Evolutionary conservation across 2,888 invertebrate genomes (phyloP).

Genomic region (Pseudococcus viburni): DNA sequence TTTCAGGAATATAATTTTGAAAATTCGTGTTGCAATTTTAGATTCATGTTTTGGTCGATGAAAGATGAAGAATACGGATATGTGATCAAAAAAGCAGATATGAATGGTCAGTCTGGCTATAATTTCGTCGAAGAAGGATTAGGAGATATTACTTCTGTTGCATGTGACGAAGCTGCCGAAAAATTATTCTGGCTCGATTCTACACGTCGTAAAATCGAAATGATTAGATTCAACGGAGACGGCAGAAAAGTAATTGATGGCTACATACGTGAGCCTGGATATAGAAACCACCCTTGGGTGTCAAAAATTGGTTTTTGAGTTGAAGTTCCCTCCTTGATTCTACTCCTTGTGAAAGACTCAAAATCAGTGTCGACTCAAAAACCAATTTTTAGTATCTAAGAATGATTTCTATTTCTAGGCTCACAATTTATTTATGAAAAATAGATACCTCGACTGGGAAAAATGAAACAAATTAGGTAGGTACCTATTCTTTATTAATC

Average conservation of each 20-base stretch:
- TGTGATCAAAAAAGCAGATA: background rate
- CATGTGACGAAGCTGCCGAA: slow-evolving; percentile 18
- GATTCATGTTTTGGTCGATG: slow-evolving; percentile 23
- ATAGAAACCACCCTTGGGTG: too few species aligned
- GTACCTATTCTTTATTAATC: background rate
- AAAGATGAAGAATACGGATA: background rate
- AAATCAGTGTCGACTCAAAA: too few species aligned
- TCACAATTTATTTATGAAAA: too few species aligned
- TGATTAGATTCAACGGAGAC: background rate
- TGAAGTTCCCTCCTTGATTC: too few species aligned
- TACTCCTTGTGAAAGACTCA: too few species aligned
- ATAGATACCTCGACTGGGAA: too few species aligned
- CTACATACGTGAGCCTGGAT: too few species aligned
- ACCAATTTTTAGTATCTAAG: too few species aligned
- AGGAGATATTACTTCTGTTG: background rate
- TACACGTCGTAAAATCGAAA: slow-evolving; percentile 1
- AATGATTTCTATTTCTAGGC: too few species aligned
- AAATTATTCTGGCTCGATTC: slow-evolving; percentile 15
- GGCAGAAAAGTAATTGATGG: slow-evolving; percentile 12
- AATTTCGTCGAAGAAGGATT: background rate
- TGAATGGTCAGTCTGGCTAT: background rate
- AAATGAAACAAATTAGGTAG: too few species aligned
- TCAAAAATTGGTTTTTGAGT: too few species aligned
- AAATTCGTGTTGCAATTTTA: background rate
- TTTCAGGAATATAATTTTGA: background rate